These are phyloP conservation scores for Muscicapa adusta DNA, from an alignment of 2,113 vertebrate species.

Conservation along the genomic window DNA sequence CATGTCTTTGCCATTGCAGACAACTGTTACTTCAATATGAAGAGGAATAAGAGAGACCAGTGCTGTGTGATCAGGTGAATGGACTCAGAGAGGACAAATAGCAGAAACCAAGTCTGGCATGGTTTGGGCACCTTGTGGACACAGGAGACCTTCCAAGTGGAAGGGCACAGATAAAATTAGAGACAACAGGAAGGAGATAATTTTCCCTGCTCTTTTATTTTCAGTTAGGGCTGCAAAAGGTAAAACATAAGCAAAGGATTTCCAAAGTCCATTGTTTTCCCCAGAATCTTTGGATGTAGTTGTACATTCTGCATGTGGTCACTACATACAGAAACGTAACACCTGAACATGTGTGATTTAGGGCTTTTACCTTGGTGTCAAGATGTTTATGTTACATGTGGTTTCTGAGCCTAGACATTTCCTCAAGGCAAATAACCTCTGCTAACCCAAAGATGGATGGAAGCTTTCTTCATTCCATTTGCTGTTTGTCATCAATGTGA, in stretches of 20 bases:
- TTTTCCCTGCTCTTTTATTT: neutral
- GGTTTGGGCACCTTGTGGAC: neutral
- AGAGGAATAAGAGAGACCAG: constrained; percentile 83
- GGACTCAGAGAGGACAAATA: neutral
- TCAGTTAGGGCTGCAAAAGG: neutral
- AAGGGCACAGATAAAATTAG: neutral
- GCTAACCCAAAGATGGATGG: neutral
- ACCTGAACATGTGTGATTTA: neutral
- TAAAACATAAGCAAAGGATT: neutral
- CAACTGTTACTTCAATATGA: constrained; percentile 94
- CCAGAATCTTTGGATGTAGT: neutral
- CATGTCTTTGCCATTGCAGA: constrained; percentile 95
- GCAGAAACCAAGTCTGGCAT: neutral
- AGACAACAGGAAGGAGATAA: neutral
- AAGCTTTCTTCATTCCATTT: neutral
- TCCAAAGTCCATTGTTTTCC: neutral
- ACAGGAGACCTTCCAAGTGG: neutral
- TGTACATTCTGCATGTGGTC: neutral
- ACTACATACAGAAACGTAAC: neutral
- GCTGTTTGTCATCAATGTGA: neutral
- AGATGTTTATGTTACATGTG: neutral
- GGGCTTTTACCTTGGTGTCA: neutral
- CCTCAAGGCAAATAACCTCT: neutral
- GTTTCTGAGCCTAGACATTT: neutral
- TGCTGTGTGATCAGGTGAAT: constrained; percentile 94